Conservation (phyloP, 2,797 vertebrate genomes). For the Alcedo atthis region DNA sequence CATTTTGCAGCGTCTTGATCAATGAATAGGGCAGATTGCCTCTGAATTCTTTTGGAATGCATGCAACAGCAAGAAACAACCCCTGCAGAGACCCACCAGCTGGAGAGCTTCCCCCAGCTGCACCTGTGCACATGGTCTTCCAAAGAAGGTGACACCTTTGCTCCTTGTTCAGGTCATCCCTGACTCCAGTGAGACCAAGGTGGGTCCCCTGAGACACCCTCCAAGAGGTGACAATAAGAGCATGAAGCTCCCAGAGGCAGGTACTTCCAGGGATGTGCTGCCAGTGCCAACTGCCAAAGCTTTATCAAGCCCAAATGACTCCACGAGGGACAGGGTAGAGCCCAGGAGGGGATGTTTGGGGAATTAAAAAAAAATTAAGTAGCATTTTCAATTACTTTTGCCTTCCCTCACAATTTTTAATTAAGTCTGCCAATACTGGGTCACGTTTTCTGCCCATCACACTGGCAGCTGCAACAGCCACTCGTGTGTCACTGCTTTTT, state of each 20-base stretch:
- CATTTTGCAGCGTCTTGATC: background rate
- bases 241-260: background rate
- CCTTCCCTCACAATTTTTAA: background rate
- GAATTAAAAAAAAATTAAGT: background rate
- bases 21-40: background rate
- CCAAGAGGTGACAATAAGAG: background rate
- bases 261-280: background rate
- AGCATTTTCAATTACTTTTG: background rate
- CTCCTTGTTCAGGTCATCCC: background rate
- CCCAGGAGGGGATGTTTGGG: background rate
- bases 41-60: background rate
- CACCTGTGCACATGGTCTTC: background rate
- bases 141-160: background rate
- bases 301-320: background rate
- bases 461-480: background rate
- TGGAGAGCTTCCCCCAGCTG: background rate
- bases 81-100: background rate
- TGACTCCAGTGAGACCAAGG: background rate
- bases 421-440: background rate
- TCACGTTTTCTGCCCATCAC: background rate
- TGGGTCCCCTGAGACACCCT: background rate
- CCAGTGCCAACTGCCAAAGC: background rate
- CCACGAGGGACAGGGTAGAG: fast-evolving
- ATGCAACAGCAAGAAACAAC: background rate
- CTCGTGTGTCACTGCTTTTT: background rate